Base-by-base conservation (phyloP, 2,888 invertebrate genomes). In the Drosophila hawaiiensis region DNA sequence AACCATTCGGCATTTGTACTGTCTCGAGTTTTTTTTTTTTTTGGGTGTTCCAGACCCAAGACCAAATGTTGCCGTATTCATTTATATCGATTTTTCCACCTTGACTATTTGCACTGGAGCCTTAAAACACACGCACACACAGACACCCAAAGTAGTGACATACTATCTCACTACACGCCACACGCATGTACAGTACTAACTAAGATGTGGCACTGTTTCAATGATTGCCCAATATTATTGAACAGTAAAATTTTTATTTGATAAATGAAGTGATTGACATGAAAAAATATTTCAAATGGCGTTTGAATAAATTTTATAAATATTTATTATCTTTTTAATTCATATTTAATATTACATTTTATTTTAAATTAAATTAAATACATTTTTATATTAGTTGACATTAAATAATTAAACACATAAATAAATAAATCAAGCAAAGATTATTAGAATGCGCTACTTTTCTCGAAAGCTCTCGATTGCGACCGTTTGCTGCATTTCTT, bases 61-160 rank as follows among this genome's bases (percentile, higher is more conserved):
- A 79, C 77, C 81, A 81, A 86, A 86, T 89, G 84, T 82, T 82
- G 75, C 87, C 79, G 74, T 84, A 89, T 89, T 89, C 88, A 81
- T 84, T 86, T 89, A 78, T 89, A 86, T 86, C 80, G 86, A 86
- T 86, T 86, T 89, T 86, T 86, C 78, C 82, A 89, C 86, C 85
- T 86, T 89, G 84, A 72, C 82, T 86, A 89, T 82, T 86, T 86
- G 71, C 71, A 59, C 68, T 71, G 68, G 52, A 70, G 71, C 66
- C 80, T 73, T 66, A 79, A 64, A 49, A 78, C 22, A 72, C 75
- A 69, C 72, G 73, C 64, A 77, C 69, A 29, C 65, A 67, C 49
- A 72, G 55, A 58, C 53, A 60, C 62, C 62, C 39, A 49, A 53
- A 70, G 53, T 62, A 68, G 68, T 82, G 81, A 84, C 80, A 87